These are phyloP conservation scores for Melanotaenia duboulayi DNA, from an alignment of 2,113 vertebrate genomes.

Conservation along the genomic window DNA sequence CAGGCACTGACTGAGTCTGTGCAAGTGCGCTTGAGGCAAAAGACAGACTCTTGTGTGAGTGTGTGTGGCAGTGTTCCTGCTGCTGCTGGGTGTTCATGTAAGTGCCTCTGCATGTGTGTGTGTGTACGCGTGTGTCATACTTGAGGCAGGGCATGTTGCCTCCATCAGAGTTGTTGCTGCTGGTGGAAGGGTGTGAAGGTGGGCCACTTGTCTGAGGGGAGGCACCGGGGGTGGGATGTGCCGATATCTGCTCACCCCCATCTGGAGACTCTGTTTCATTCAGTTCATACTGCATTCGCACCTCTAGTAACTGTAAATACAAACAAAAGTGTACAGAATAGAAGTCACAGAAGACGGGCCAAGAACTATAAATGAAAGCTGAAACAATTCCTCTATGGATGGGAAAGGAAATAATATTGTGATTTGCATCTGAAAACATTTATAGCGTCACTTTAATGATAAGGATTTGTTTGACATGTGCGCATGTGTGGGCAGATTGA, in stretches of 20 bases:
- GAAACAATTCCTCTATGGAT: conserved; percentile 6
- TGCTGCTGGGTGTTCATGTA: conserved; percentile 18
- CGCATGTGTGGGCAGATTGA: conserved; percentile 45
- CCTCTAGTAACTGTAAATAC: conserved; percentile 89
- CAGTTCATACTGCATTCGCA: conserved; percentile 93
- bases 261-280: conserved; percentile 95
- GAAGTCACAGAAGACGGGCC: background rate
- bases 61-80: conserved; percentile 26
- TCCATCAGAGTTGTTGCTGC: conserved; percentile 96
- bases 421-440: conserved; percentile 25
- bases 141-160: conserved; percentile 97
- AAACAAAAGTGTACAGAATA: conserved; percentile 8
- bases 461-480: conserved; percentile 21
- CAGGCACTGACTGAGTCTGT: conserved; percentile 50
- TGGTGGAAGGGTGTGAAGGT: conserved; percentile 94
- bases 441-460: conserved; percentile 37
- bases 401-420: background rate
- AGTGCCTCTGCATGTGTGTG: conserved; percentile 2
- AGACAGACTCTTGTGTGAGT: conserved; percentile 39
- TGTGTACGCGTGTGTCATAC: conserved; percentile 75
- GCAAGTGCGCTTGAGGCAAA: conserved; percentile 69
- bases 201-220: conserved; percentile 89
- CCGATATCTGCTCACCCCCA: conserved; percentile 87
- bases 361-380: background rate
- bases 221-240: conserved; percentile 88